Evolutionary conservation across 1,140 invertebrate genomes (phyloP).

Genomic region (Philopotamus ludificatus): DNA sequence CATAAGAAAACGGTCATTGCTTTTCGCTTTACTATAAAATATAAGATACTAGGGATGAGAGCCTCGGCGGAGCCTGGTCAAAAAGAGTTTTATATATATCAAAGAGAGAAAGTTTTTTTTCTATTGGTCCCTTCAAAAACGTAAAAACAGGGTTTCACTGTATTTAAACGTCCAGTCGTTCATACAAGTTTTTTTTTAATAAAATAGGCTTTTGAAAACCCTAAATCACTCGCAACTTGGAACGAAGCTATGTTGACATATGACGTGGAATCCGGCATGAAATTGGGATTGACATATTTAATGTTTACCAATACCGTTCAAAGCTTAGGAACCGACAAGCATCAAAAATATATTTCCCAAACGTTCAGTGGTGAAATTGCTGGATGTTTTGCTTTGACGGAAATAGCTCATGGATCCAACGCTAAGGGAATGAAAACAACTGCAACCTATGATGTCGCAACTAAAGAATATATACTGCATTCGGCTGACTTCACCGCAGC

Average conservation of each 20-base stretch:
- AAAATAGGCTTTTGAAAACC: slow-evolving; percentile 50
- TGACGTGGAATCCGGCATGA: slow-evolving; percentile 67
- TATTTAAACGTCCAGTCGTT: not conserved
- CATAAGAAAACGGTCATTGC: too few species aligned
- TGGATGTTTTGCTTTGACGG: slow-evolving; percentile 83
- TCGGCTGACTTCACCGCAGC: slow-evolving; percentile 82
- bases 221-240: slow-evolving; percentile 52
- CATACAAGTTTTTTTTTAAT: not conserved
- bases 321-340: slow-evolving; percentile 59
- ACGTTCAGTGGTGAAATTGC: slow-evolving; percentile 58
- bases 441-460: slow-evolving; percentile 73
- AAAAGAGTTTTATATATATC: not conserved
- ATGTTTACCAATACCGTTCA: slow-evolving; percentile 60
- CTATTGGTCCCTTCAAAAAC: too few species aligned
- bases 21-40: too few species aligned
- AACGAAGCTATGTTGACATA: slow-evolving; percentile 65
- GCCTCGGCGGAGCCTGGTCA: too few species aligned
- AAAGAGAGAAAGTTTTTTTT: not conserved
- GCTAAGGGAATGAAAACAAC: slow-evolving; percentile 79
- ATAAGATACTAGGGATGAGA: too few species aligned
- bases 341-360: slow-evolving; percentile 61
- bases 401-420: slow-evolving; percentile 86
- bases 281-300: slow-evolving; percentile 60
- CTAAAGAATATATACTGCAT: slow-evolving; percentile 77
- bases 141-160: not conserved